phyloP scores from a whole-genome alignment of 2,797 vertebrate species.

The Holocentrus rufus region DNA sequence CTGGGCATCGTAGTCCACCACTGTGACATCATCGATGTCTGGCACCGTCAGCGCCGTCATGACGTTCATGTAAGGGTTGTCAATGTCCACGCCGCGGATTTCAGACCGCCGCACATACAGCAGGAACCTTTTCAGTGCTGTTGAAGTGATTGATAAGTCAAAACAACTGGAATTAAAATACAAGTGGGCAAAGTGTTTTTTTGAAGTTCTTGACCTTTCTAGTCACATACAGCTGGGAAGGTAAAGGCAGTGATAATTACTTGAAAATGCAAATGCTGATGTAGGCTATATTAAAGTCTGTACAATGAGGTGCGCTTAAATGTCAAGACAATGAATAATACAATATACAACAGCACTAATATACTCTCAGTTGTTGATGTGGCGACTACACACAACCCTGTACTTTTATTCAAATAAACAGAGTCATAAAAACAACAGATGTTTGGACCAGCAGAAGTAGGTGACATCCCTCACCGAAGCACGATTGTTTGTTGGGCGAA shows the following conservation, averaged over 20 bases:
- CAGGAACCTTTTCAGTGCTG: conserved; percentile 94
- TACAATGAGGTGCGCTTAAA: conserved; percentile 16
- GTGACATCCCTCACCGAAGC: conserved; percentile 86
- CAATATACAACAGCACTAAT: conserved; percentile 5
- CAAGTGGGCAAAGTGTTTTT: not conserved
- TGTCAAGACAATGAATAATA: conserved; percentile 23
- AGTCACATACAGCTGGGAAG: conserved; percentile 10
- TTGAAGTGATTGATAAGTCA: conserved; percentile 33
- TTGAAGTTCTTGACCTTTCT: conserved; percentile 13
- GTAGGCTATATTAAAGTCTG: not conserved
- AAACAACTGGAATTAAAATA: not conserved
- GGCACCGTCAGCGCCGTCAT: conserved; percentile 98
- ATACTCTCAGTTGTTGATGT: conserved; percentile 6
- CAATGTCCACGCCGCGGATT: conserved; percentile 97
- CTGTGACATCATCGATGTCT: conserved; percentile 96
- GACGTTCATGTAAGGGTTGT: conserved; percentile 97
- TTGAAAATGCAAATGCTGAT: conserved; percentile 22
- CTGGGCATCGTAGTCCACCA: conserved; percentile 93
- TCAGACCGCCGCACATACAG: conserved; percentile 94
- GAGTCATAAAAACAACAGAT: conserved; percentile 15
- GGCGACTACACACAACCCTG: not conserved
- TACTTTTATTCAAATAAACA: conserved; percentile 6
- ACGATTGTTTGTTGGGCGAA: conserved; percentile 89
- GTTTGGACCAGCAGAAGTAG: not conserved
- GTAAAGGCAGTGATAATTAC: conserved; percentile 16